phyloP scores from a whole-genome alignment of 2,797 vertebrate species.

The Thripadectes ignobilis region DNA sequence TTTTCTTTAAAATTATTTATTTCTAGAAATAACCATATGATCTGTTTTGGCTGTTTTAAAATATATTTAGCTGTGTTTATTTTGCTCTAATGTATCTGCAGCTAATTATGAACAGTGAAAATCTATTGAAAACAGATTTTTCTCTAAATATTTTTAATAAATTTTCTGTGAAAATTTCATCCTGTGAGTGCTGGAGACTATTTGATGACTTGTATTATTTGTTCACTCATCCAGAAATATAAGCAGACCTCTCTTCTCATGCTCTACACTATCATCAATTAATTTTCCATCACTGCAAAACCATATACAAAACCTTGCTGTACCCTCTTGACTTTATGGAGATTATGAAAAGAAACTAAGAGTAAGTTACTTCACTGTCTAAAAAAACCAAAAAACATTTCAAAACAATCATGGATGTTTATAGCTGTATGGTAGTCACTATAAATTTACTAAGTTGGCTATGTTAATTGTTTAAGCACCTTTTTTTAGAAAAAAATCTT shows the following conservation, averaged over 20 bases:
- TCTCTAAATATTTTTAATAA: neutral
- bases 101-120: neutral
- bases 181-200: neutral
- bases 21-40: neutral
- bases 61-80: neutral
- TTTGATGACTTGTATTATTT: neutral
- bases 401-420: neutral
- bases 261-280: neutral
- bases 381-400: neutral
- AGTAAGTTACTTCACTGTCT: neutral
- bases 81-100: neutral
- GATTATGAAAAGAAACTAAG: neutral
- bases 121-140: neutral
- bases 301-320: neutral
- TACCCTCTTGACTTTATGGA: neutral
- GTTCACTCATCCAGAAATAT: neutral
- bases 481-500: neutral
- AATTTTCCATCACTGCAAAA: neutral
- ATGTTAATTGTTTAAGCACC: neutral
- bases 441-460: neutral
- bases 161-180: neutral
- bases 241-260: neutral
- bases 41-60: neutral
- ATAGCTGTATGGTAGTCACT: neutral
- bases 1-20: neutral